A percentile compares a stretch with the other conserved stretches of the same genome.
phyloP scores from a whole-genome alignment of 2,888 invertebrate genomes.

The Callinectes sapidus region DNA sequence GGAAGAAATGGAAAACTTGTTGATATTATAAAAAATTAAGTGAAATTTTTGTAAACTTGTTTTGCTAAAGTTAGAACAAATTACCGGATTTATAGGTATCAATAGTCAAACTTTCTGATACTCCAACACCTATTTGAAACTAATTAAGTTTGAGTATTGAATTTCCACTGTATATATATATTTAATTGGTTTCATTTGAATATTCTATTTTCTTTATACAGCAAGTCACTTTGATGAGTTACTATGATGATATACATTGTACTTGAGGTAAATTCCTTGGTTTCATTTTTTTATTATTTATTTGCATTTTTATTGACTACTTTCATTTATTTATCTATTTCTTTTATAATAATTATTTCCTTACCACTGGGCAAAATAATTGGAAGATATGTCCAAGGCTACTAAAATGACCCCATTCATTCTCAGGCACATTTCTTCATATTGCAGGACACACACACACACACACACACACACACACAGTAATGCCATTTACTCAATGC shows the following conservation, averaged over 20 bases:
- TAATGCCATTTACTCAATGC: neutral
- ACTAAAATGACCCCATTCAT: neutral
- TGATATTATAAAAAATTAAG: no score
- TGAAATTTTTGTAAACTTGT: no score
- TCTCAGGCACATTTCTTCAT: conserved; percentile 7
- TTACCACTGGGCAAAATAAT: neutral
- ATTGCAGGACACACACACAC: neutral
- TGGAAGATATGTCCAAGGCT: neutral
- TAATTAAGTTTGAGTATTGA: no score
- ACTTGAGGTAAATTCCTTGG: neutral
- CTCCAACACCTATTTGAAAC: no score
- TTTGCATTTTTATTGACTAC: neutral
- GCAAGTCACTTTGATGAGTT: no score
- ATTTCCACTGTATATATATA: no score
- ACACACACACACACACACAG: neutral
- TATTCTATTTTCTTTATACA: no score
- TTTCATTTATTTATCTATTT: neutral
- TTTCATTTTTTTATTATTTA: neutral
- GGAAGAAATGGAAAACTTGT: no score
- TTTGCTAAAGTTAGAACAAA: no score
- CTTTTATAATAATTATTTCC: neutral
- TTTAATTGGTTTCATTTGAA: no score
- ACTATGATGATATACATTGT: neutral
- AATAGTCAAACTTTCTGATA: no score
- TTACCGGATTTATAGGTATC: no score